Evolutionary conservation across 2,113 vertebrate genomes (phyloP).

Genomic region (Phainopepla nitens): DNA sequence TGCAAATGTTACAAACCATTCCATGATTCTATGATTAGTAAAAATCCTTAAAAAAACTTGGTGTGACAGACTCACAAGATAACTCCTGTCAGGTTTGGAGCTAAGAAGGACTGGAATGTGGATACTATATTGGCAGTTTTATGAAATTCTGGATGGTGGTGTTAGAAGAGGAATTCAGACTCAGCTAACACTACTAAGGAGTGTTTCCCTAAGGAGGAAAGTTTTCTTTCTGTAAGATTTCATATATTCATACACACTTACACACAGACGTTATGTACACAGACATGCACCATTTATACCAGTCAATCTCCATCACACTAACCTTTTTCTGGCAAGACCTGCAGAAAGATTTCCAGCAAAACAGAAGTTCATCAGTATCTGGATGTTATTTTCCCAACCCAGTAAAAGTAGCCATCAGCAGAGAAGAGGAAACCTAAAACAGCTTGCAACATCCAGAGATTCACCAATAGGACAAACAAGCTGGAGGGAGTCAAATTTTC

Average conservation of each 20-base stretch:
- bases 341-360: neutral
- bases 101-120: accelerated
- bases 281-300: neutral
- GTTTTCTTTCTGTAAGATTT: neutral
- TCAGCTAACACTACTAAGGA: neutral
- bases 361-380: neutral
- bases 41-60: neutral
- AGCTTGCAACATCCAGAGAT: neutral
- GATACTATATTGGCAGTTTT: neutral
- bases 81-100: neutral
- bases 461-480: neutral
- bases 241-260: neutral
- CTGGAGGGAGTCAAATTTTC: neutral
- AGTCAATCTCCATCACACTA: neutral
- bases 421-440: neutral
- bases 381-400: neutral
- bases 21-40: neutral
- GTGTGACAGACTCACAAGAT: neutral
- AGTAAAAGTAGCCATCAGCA: neutral
- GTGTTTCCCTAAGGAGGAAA: neutral
- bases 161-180: neutral
- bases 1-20: neutral
- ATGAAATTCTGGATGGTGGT: neutral
- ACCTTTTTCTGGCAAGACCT: neutral
- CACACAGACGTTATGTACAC: neutral